These are phyloP conservation scores for Pipistrellus kuhlii DNA, from an alignment of 2,797 vertebrate genomes.

Conservation along the genomic window DNA sequence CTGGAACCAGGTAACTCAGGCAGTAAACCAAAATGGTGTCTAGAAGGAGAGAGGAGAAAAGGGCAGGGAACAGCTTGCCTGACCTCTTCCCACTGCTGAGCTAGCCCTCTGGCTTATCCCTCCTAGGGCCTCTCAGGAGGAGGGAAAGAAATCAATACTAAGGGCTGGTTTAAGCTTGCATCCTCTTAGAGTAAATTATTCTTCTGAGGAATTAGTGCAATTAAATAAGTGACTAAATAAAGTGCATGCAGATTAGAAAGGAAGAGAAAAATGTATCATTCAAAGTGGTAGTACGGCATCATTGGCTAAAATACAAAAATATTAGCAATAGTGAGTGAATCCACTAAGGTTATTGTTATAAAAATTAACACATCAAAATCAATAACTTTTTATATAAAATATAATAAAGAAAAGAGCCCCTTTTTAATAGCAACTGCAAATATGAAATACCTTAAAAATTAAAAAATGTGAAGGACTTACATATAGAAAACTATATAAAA, in stretches of 20 bases:
- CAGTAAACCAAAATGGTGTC: background rate
- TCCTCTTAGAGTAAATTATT: background rate
- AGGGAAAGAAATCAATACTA: background rate
- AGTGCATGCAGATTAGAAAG: background rate
- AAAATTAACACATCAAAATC: slow-evolving; percentile 7
- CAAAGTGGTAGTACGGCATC: no score
- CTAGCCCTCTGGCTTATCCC: accelerated
- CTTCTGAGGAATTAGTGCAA: background rate
- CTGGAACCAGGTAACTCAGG: background rate
- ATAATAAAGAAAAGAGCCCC: background rate
- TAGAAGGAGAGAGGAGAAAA: background rate
- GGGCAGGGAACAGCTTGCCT: accelerated
- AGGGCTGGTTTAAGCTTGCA: background rate
- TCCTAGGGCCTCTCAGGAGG: accelerated
- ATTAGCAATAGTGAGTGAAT: background rate
- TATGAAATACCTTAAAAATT: background rate
- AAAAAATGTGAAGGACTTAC: background rate
- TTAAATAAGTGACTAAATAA: background rate
- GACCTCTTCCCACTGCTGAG: background rate
- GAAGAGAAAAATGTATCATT: background rate
- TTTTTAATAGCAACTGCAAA: background rate
- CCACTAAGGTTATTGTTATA: background rate
- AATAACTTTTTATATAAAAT: background rate
- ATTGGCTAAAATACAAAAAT: background rate
- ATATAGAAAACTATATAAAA: background rate